Evolutionary conservation across 1,140 invertebrate species (phyloP).

Genomic region (Aphelinus certus): DNA sequence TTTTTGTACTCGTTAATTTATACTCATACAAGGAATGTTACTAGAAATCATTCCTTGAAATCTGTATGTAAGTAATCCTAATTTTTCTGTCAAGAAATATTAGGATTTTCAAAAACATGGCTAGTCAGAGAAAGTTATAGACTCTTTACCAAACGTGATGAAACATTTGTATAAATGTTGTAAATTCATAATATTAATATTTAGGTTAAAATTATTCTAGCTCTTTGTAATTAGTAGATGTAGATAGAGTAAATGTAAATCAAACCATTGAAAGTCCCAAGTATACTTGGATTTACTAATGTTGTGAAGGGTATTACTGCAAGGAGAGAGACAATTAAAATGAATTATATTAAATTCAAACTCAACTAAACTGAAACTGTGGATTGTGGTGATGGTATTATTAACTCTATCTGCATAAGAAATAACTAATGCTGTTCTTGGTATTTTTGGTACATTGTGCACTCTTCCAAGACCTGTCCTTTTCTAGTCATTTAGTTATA

Average conservation of each 20-base stretch:
- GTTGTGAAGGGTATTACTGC: constrained; percentile 35
- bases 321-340: constrained; percentile 36
- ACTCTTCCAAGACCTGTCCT: constrained; percentile 44
- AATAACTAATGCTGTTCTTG: constrained; percentile 62
- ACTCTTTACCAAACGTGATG: background rate
- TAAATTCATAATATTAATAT: constrained; percentile 1
- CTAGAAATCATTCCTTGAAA: constrained; percentile 13
- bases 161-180: constrained; percentile 11
- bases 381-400: constrained; percentile 59
- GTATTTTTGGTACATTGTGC: constrained; percentile 58
- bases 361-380: constrained; percentile 27
- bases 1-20: constrained; percentile 46
- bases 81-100: constrained; percentile 28
- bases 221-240: background rate
- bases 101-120: constrained; percentile 20
- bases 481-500: constrained; percentile 35
- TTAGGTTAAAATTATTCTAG: background rate
- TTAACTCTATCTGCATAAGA: constrained; percentile 57
- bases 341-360: constrained; percentile 15
- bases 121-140: constrained; percentile 14
- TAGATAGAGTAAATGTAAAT: background rate
- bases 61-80: constrained; percentile 17
- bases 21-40: constrained; percentile 37
- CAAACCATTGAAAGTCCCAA: background rate
- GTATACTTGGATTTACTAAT: background rate